Evolutionary conservation across 2,888 invertebrate genomes (phyloP).

Genomic region (Zygogramma bicolorata): DNA sequence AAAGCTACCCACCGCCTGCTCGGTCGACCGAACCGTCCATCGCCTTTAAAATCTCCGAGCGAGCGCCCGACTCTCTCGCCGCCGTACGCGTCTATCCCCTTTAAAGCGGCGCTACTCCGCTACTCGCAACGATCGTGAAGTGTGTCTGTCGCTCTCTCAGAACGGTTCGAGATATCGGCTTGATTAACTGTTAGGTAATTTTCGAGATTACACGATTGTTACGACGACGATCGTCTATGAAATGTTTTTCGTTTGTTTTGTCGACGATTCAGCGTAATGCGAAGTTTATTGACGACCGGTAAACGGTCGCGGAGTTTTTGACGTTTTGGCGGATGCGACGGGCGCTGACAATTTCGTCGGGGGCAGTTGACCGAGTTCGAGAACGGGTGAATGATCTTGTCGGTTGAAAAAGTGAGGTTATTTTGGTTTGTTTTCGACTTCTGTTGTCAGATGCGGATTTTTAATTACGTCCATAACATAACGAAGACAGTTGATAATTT

Average conservation of each 20-base stretch:
- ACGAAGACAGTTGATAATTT: no score
- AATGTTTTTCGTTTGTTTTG: conserved; percentile 30
- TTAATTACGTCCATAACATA: no score
- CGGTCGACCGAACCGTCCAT: conserved; percentile 30
- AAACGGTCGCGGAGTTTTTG: neutral
- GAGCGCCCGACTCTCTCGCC: conserved; percentile 21
- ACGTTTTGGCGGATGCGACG: conserved; percentile 15
- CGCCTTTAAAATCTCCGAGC: conserved; percentile 39
- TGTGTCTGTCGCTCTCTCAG: conserved; percentile 44
- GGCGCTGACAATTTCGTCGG: neutral
- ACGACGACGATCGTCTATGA: conserved; percentile 36
- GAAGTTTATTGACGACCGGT: neutral
- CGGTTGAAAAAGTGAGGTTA: no score
- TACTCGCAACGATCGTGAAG: conserved; percentile 37
- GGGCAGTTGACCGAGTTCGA: neutral
- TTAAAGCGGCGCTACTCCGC: conserved; percentile 51
- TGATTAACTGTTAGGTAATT: conserved; percentile 55
- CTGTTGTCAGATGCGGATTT: no score
- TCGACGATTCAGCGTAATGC: neutral
- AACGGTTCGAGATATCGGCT: conserved; percentile 48
- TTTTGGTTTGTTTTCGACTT: no score
- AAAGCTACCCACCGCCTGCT: conserved; percentile 36
- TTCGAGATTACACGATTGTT: conserved; percentile 52
- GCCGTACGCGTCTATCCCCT: conserved; percentile 48
- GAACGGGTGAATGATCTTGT: neutral